A percentile compares a stretch with the other conserved stretches of the same genome.
Conservation (phyloP, 2,888 invertebrate species). For the Drosophila melanosoma region DNA sequence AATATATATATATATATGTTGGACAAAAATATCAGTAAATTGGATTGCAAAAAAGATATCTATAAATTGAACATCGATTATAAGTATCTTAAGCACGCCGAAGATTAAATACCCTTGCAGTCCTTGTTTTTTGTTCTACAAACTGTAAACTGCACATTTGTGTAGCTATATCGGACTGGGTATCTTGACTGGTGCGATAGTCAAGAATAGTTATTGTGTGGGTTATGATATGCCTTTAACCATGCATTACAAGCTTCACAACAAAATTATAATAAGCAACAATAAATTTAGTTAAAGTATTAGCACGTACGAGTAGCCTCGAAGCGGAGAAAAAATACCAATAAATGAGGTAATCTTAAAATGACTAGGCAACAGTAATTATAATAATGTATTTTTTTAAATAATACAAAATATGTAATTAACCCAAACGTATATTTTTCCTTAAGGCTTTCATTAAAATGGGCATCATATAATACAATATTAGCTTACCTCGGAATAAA, state of each 20-base stretch:
- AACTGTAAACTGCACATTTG: not conserved
- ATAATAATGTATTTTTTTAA: not conserved
- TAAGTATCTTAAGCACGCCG: not conserved
- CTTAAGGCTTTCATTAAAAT: not conserved
- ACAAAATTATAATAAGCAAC: not conserved
- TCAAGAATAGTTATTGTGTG: not conserved
- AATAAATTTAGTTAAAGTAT: not conserved
- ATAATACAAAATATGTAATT: not conserved
- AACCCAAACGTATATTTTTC: not conserved
- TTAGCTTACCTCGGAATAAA: not conserved
- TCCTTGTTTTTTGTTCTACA: not conserved
- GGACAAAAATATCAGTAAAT: slow-evolving; percentile 1
- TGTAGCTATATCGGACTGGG: not conserved
- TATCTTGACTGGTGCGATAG: not conserved
- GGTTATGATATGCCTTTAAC: not conserved
- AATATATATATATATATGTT: not conserved
- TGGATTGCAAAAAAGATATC: not conserved
- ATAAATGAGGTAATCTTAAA: not conserved
- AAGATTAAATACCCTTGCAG: not conserved
- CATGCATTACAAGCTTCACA: not conserved
- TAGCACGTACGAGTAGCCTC: not conserved
- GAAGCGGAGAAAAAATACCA: not conserved
- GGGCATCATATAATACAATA: not conserved
- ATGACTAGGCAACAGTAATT: not conserved
- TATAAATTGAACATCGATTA: not conserved